Conservation (phyloP, 2,888 invertebrate genomes). For the Spodoptera littoralis region DNA sequence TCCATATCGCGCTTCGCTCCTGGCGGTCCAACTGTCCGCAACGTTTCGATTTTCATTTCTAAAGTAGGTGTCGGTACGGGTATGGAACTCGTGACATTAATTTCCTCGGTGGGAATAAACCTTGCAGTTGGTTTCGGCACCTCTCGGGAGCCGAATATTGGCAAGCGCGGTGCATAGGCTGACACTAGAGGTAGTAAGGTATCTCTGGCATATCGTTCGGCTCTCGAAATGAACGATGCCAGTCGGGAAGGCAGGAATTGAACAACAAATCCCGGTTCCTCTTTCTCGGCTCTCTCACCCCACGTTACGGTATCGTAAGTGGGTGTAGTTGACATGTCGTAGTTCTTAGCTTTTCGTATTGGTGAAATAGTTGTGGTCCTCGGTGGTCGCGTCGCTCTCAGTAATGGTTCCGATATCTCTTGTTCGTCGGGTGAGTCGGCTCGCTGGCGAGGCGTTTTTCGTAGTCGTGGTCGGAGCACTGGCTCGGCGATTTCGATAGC, state of each 20-base stretch:
- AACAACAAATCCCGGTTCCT: constrained; percentile 89
- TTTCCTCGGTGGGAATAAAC: constrained; percentile 90
- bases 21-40: constrained; percentile 82
- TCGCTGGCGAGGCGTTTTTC: constrained; percentile 86
- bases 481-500: constrained; percentile 92
- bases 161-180: constrained; percentile 93
- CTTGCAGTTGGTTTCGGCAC: constrained; percentile 86
- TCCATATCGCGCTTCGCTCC: constrained; percentile 79
- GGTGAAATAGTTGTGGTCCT: constrained; percentile 71
- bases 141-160: constrained; percentile 87
- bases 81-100: constrained; percentile 75
- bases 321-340: constrained; percentile 80
- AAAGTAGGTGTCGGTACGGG: constrained; percentile 84
- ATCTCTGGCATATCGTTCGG: constrained; percentile 94
- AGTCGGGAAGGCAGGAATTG: constrained; percentile 94
- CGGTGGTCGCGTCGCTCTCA: constrained; percentile 84
- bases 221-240: constrained; percentile 93
- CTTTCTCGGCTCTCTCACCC: constrained; percentile 76
- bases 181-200: constrained; percentile 93
- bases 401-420: constrained; percentile 91
- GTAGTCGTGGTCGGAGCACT: constrained; percentile 90
- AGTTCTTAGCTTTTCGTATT: constrained; percentile 81
- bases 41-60: constrained; percentile 85
- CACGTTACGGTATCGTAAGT: constrained; percentile 75
- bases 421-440: constrained; percentile 84